Evolutionary conservation across 2,888 invertebrate genomes (phyloP).

Genomic region (Drosophila dives): DNA sequence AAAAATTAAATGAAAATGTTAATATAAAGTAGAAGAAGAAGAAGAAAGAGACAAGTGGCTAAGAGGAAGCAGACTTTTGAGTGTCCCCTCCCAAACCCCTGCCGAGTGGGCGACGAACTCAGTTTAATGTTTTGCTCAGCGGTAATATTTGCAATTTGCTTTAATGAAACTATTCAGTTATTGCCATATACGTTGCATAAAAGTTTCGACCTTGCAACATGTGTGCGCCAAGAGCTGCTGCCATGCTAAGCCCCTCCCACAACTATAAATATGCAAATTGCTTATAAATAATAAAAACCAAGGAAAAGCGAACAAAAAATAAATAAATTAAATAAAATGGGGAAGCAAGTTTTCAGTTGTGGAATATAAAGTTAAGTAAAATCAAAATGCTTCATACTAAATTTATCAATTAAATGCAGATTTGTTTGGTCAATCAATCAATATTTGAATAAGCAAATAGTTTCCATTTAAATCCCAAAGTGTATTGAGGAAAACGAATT

Average conservation of each 20-base stretch:
- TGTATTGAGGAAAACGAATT: no score
- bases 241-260: no score
- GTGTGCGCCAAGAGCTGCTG: constrained; percentile 14
- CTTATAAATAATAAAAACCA: constrained; percentile 62
- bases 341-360: constrained; percentile 8
- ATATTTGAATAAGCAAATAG: not conserved
- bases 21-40: constrained; percentile 26
- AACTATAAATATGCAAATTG: constrained; percentile 68
- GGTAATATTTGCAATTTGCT: constrained; percentile 59
- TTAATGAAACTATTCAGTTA: constrained; percentile 75
- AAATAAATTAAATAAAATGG: constrained; percentile 5
- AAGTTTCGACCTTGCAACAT: constrained; percentile 6
- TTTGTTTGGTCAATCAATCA: not conserved
- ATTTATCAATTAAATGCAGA: constrained; percentile 6
- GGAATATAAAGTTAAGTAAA: constrained; percentile 11
- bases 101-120: constrained; percentile 41
- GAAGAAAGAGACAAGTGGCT: constrained; percentile 39
- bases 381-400: constrained; percentile 14
- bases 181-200: constrained; percentile 41
- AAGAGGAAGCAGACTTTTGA: constrained; percentile 10
- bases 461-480: not conserved
- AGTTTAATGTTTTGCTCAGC: constrained; percentile 61
- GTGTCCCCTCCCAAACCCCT: not conserved
- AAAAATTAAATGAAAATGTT: constrained; percentile 14
- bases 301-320: constrained; percentile 34